These are phyloP conservation scores for Pholis gunnellus DNA, from an alignment of 2,113 vertebrate genomes.

Conservation along the genomic window DNA sequence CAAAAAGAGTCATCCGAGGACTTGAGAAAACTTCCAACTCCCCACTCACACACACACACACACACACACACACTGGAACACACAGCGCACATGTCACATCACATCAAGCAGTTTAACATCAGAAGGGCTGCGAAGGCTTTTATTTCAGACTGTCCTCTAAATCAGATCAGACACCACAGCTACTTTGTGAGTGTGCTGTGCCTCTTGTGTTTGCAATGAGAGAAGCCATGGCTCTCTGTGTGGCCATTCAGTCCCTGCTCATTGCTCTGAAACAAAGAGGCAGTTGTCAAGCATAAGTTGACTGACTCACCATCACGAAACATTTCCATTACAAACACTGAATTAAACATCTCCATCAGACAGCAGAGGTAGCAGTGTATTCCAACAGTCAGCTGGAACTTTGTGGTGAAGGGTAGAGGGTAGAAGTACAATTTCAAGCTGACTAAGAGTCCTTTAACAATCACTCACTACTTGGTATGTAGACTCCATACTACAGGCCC, in stretches of 20 bases:
- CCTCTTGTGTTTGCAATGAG: constrained; percentile 18
- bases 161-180: constrained; percentile 32
- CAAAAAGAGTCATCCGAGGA: constrained; percentile 10
- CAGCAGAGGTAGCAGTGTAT: neutral
- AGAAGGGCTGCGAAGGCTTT: constrained; percentile 23
- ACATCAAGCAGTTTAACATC: constrained; percentile 28
- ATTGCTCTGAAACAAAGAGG: neutral
- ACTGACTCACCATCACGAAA: no score
- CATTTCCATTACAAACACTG: neutral
- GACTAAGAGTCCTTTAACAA: no score
- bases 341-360: neutral
- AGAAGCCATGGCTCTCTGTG: constrained; percentile 2
- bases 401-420: neutral
- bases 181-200: constrained; percentile 5
- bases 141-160: constrained; percentile 33
- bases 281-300: neutral
- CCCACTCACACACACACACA: neutral
- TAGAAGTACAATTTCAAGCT: no score
- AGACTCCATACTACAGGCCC: no score
- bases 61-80: constrained; percentile 2
- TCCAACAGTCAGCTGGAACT: neutral
- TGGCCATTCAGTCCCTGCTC: neutral
- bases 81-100: constrained; percentile 23
- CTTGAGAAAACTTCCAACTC: neutral
- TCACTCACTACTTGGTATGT: no score